These are phyloP conservation scores for Pangasius larnaudii DNA, from an alignment of 2,797 vertebrate genomes.

Conservation along the genomic window DNA sequence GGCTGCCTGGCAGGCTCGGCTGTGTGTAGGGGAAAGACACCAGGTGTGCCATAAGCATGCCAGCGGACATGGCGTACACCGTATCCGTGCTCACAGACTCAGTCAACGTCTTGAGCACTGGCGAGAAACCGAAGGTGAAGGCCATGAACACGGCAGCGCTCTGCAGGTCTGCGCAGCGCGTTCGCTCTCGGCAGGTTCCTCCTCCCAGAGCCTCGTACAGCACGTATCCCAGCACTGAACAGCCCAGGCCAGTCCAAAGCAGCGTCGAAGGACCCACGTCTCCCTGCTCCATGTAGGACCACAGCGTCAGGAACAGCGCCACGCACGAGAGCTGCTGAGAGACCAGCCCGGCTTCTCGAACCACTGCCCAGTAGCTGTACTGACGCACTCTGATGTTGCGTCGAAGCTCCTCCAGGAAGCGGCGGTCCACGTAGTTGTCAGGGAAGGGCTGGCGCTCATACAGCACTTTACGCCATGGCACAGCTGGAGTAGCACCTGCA, in stretches of 20 bases:
- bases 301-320: constrained; percentile 89
- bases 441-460: constrained; percentile 91
- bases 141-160: constrained; percentile 89
- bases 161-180: constrained; percentile 88
- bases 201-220: constrained; percentile 78
- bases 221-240: constrained; percentile 85
- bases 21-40: constrained; percentile 88
- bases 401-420: constrained; percentile 91
- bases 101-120: constrained; percentile 92
- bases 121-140: constrained; percentile 96
- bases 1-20: constrained; percentile 86
- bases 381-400: constrained; percentile 88
- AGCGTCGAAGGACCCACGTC: constrained; percentile 81
- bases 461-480: constrained; percentile 91
- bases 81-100: constrained; percentile 98
- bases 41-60: constrained; percentile 95
- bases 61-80: constrained; percentile 93
- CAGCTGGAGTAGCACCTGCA: constrained; percentile 56
- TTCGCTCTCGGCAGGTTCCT: constrained; percentile 74
- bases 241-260: constrained; percentile 77
- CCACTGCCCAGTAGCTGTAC: constrained; percentile 89
- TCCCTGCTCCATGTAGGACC: constrained; percentile 95
- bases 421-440: constrained; percentile 93
- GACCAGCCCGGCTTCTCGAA: constrained; percentile 88
- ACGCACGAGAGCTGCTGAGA: constrained; percentile 96